Conservation (phyloP, 2,113 vertebrate genomes). For the Chitala chitala region DNA sequence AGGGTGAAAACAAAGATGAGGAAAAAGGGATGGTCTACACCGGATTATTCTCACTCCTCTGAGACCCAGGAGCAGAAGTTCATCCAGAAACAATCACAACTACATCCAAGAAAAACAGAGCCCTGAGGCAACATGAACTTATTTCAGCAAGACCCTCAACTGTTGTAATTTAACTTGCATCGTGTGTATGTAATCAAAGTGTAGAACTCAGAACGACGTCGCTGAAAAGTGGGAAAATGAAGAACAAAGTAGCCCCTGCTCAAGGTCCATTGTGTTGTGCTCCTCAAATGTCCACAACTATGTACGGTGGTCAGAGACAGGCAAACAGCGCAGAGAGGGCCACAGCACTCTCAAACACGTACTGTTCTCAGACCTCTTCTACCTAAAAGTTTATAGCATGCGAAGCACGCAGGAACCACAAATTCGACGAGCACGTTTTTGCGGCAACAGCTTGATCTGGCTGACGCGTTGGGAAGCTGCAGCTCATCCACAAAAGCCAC, state of each 20-base stretch:
- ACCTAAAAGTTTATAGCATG: neutral
- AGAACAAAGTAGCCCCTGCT: neutral
- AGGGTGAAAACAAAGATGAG: neutral
- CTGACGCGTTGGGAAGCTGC: neutral
- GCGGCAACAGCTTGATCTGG: neutral
- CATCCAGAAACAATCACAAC: constrained; percentile 1
- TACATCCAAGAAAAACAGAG: constrained; percentile 18
- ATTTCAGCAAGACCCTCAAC: neutral
- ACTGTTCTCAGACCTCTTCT: no score
- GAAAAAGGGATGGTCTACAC: neutral
- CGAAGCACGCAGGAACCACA: neutral
- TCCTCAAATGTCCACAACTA: neutral
- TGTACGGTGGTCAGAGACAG: neutral
- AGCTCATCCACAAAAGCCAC: no score
- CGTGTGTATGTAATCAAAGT: constrained; percentile 5
- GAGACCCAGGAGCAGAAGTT: constrained; percentile 1
- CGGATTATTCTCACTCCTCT: neutral
- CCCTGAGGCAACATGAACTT: neutral
- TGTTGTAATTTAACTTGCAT: constrained; percentile 21
- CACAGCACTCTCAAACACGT: no score
- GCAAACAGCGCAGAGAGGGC: neutral
- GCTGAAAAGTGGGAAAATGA: neutral
- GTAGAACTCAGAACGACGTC: neutral
- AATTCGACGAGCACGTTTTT: neutral
- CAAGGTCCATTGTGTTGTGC: neutral